Evolutionary conservation across 2,113 vertebrate genomes (phyloP).

Genomic region (Alces alces): DNA sequence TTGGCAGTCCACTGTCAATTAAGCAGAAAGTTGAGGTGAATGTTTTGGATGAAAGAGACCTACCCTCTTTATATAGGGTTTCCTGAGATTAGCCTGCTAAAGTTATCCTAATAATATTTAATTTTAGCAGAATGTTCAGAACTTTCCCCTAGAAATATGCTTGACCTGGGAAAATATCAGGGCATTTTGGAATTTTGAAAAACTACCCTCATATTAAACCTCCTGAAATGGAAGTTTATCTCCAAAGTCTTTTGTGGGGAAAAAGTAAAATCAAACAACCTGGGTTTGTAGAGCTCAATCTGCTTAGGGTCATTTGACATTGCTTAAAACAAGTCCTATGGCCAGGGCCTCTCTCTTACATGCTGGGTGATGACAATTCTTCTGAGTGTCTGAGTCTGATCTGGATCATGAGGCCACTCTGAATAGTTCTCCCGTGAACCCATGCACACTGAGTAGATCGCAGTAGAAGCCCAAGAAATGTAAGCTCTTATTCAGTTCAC

Average conservation of each 20-base stretch:
- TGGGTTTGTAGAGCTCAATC: neutral
- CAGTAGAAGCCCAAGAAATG: neutral
- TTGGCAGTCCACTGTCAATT: neutral
- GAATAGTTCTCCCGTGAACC: neutral
- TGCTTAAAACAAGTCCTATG: neutral
- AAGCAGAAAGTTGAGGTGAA: neutral
- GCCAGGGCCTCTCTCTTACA: rapidly evolving
- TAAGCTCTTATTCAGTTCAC: neutral
- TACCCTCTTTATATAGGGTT: neutral
- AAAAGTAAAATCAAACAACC: neutral
- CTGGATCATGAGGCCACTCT: neutral
- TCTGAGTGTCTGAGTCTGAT: neutral
- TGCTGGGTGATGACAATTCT: neutral
- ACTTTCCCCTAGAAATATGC: neutral
- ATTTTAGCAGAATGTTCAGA: neutral
- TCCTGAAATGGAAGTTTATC: neutral
- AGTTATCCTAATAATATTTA: neutral
- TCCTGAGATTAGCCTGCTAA: neutral
- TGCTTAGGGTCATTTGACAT: neutral
- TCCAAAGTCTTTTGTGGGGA: neutral
- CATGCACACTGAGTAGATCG: neutral
- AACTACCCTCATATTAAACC: neutral
- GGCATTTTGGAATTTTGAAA: neutral
- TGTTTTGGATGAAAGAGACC: neutral
- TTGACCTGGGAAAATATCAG: neutral